A percentile compares a stretch with the other conserved stretches of the same genome.
These are phyloP conservation scores for Pristionchus entomophagus DNA, from an alignment of 2,888 invertebrate genomes.

Conservation along the genomic window DNA sequence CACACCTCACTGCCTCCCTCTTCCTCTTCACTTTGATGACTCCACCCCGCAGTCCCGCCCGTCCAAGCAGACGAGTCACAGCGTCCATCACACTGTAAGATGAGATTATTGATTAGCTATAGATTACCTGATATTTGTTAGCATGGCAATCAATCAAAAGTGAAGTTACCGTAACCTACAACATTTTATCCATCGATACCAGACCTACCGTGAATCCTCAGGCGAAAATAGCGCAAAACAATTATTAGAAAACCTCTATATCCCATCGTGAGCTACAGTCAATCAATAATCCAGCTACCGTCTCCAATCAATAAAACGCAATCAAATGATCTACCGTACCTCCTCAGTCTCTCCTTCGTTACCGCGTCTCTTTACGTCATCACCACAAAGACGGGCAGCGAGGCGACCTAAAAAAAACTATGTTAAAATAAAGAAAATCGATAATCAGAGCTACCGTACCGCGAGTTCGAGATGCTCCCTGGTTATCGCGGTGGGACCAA, in stretches of 20 bases:
- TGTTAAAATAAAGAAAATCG: too few species aligned
- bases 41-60: conserved; percentile 58
- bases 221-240: too few species aligned
- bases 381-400: conserved; percentile 90
- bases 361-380: conserved; percentile 93
- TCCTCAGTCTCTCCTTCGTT: conserved; percentile 76
- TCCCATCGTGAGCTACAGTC: background rate
- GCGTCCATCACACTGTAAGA: conserved; percentile 54
- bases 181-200: too few species aligned
- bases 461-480: conserved; percentile 90
- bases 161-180: too few species aligned
- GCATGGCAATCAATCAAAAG: too few species aligned
- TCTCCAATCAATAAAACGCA: background rate
- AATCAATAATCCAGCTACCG: background rate
- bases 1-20: conserved; percentile 51
- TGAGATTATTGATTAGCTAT: too few species aligned
- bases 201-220: too few species aligned
- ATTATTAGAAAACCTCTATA: too few species aligned
- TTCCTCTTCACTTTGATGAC: conserved; percentile 62
- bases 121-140: too few species aligned
- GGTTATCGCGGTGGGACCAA: conserved; percentile 81
- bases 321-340: conserved; percentile 45
- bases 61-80: conserved; percentile 56
- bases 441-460: background rate
- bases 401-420: conserved; percentile 77